Percentiles rank a stretch among this genome's conserved stretches.
phyloP scores from a whole-genome alignment of 2,797 vertebrate species.

The Crenuchus spilurus region DNA sequence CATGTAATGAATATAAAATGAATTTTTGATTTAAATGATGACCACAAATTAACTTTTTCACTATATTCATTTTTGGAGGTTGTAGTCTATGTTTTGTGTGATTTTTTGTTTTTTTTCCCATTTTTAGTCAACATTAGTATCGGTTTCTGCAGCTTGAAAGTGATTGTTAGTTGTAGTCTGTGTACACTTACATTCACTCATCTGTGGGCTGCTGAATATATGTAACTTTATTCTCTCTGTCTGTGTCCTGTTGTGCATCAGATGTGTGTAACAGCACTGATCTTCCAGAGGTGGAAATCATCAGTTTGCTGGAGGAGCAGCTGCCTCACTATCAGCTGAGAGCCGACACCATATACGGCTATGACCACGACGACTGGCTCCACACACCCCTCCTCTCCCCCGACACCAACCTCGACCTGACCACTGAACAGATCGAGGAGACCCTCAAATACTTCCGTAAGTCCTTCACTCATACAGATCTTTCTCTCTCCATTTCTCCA shows the following conservation, averaged over 20 bases:
- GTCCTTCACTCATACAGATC: conserved; percentile 57
- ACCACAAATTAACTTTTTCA: too few species aligned
- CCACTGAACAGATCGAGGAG: conserved; percentile 95
- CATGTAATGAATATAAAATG: too few species aligned
- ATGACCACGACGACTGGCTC: conserved; percentile 98
- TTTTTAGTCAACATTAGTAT: too few species aligned
- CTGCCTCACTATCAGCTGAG: conserved; percentile 96
- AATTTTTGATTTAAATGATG: too few species aligned
- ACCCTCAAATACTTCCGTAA: conserved; percentile 99
- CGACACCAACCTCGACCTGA: conserved; percentile 87
- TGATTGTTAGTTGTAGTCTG: too few species aligned
- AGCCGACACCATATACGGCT: conserved; percentile 96
- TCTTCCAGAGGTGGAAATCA: conserved; percentile 98
- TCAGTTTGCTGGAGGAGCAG: conserved; percentile 97
- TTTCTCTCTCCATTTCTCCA: background rate
- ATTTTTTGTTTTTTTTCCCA: too few species aligned
- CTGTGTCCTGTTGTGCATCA: conserved; percentile 59
- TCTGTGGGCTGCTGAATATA: background rate
- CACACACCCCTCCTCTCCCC: conserved; percentile 93
- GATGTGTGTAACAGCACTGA: conserved; percentile 99
- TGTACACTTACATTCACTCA: too few species aligned
- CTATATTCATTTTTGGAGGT: too few species aligned
- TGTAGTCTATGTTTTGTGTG: too few species aligned
- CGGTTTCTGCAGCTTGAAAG: too few species aligned
- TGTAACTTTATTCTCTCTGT: background rate